Conservation (phyloP, 2,888 invertebrate species). For the Leptura quadrifasciata region DNA sequence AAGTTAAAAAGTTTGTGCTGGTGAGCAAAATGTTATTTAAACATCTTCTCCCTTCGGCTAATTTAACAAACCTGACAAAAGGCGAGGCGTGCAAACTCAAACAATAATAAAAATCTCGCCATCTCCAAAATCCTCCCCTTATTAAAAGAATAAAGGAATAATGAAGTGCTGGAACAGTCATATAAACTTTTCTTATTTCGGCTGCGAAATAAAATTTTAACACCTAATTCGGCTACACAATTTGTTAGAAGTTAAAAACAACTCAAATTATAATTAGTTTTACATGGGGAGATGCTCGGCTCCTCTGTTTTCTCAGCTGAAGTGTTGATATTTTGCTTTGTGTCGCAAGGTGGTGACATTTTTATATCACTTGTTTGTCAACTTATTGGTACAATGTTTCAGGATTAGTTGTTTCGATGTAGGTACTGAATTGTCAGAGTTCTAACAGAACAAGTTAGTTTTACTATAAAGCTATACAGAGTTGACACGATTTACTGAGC, state of each 20-base stretch:
- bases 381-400: constrained; percentile 31
- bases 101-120: constrained; percentile 60
- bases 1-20: constrained; percentile 53
- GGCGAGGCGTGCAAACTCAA: constrained; percentile 49
- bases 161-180: constrained; percentile 70
- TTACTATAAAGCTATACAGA: too few relatives aligned
- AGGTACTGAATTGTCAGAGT: not conserved
- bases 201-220: constrained; percentile 68
- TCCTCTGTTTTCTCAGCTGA: constrained; percentile 35
- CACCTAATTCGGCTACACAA: constrained; percentile 67
- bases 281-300: constrained; percentile 22
- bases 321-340: constrained; percentile 41
- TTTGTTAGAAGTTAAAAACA: constrained; percentile 56
- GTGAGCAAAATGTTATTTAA: constrained; percentile 55
- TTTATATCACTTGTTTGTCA: constrained; percentile 26
- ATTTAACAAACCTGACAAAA: constrained; percentile 59
- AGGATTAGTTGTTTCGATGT: not conserved
- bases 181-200: constrained; percentile 73
- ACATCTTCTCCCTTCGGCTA: constrained; percentile 56
- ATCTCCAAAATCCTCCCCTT: constrained; percentile 60
- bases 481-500: too few relatives aligned
- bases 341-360: constrained; percentile 33
- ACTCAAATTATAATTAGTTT: constrained; percentile 42
- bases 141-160: constrained; percentile 67
- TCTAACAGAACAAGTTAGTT: too few relatives aligned